These are phyloP conservation scores for Sebastes oblongus DNA, from an alignment of 2,797 vertebrate genomes.

Conservation along the genomic window DNA sequence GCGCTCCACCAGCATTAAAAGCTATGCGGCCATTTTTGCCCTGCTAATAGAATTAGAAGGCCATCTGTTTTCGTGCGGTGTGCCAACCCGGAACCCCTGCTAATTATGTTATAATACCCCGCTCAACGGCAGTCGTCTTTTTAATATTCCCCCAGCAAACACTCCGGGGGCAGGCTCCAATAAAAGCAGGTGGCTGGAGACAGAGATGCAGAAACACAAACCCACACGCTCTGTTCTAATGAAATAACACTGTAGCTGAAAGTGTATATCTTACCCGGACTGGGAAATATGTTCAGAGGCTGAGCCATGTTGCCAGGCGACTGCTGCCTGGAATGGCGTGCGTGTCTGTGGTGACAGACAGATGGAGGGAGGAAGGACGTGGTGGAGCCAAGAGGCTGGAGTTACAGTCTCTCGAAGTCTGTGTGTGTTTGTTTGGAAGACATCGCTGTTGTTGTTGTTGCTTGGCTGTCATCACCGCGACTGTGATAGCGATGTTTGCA, in stretches of 20 bases:
- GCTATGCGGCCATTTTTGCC: slow-evolving; percentile 84
- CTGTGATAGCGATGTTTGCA: slow-evolving; percentile 60
- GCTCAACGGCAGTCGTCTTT: slow-evolving; percentile 81
- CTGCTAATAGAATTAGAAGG: slow-evolving; percentile 93
- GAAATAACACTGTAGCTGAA: slow-evolving; percentile 78
- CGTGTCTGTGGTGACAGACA: slow-evolving; percentile 72
- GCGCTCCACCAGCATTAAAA: slow-evolving; percentile 77
- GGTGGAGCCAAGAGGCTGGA: slow-evolving; percentile 69
- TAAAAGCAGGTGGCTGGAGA: slow-evolving; percentile 82
- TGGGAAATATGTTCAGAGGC: slow-evolving; percentile 82
- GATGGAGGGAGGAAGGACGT: slow-evolving; percentile 74
- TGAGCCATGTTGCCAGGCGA: slow-evolving; percentile 86
- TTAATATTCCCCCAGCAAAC: slow-evolving; percentile 83
- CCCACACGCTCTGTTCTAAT: slow-evolving; percentile 75
- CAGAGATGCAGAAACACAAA: slow-evolving; percentile 71
- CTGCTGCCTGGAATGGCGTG: slow-evolving; percentile 77
- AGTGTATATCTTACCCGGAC: slow-evolving; percentile 80
- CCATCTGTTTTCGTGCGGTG: slow-evolving; percentile 90
- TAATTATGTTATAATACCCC: slow-evolving; percentile 91
- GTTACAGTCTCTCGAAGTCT: slow-evolving; percentile 51
- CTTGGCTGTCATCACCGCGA: slow-evolving; percentile 42
- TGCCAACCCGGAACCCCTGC: slow-evolving; percentile 87
- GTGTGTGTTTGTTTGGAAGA: slow-evolving; percentile 48
- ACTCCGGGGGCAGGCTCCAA: slow-evolving; percentile 78
- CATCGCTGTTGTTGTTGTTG: slow-evolving; percentile 23